Evolutionary conservation across 2,888 invertebrate species (phyloP).

Genomic region (Leptarthrus brevirostris): DNA sequence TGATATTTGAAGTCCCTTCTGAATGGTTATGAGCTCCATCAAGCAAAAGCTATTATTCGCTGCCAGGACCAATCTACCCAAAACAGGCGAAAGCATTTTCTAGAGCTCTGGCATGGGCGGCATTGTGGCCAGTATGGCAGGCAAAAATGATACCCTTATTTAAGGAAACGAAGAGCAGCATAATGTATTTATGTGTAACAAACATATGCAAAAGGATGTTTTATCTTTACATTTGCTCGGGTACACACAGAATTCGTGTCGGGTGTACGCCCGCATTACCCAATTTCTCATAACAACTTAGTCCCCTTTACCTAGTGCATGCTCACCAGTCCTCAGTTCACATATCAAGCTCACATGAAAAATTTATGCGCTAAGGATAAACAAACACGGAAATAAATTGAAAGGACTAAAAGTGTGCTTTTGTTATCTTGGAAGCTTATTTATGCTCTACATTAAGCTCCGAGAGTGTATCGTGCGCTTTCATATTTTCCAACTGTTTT

Average conservation of each 20-base stretch:
- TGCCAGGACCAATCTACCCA: background rate
- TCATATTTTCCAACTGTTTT: conserved; percentile 48
- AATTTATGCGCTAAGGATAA: conserved; percentile 51
- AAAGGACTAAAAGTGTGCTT: conserved; percentile 53
- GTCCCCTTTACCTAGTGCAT: conserved; percentile 6
- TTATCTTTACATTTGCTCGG: conserved; percentile 25
- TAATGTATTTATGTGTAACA: conserved; percentile 39
- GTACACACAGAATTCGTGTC: background rate
- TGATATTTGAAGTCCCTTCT: background rate
- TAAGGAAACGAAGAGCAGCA: conserved; percentile 24
- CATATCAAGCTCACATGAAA: conserved; percentile 46
- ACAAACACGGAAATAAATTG: conserved; percentile 55
- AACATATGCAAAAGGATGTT: conserved; percentile 43
- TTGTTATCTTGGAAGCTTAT: conserved; percentile 52
- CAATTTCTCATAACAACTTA: conserved; percentile 33
- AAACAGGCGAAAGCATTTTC: background rate
- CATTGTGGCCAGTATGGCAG: background rate
- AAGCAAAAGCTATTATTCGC: background rate
- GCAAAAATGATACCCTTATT: conserved; percentile 12
- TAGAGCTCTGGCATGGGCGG: background rate
- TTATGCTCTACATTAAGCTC: conserved; percentile 54
- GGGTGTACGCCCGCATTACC: conserved; percentile 20
- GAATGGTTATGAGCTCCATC: background rate
- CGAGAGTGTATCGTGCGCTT: conserved; percentile 47
- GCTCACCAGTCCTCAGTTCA: conserved; percentile 23